Evolutionary conservation across 2,888 invertebrate genomes (phyloP).

Genomic region (Macrophya annulata): DNA sequence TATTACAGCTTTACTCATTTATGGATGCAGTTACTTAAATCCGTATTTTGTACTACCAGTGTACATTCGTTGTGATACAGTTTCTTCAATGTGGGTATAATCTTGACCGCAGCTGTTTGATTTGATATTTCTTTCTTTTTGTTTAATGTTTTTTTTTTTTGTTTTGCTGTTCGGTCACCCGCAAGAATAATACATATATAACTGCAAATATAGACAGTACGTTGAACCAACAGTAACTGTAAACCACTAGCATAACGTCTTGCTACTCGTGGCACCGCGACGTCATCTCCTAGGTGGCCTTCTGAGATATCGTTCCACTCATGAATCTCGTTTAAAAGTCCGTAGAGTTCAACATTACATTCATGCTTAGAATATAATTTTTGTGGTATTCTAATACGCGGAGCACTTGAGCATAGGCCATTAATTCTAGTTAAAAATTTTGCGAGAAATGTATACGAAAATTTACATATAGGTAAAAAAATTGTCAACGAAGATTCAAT

Average conservation of each 20-base stretch:
- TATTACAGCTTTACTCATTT: not conserved
- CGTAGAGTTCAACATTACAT: not conserved
- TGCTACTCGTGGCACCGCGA: slow-evolving; percentile 63
- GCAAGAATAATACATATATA: slow-evolving; percentile 30
- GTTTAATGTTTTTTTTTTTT: not conserved
- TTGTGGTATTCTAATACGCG: not conserved
- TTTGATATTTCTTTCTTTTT: slow-evolving; percentile 3
- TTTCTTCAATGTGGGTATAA: slow-evolving; percentile 11
- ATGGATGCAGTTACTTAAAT: not conserved
- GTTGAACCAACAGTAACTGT: slow-evolving; percentile 71
- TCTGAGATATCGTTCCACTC: slow-evolving; percentile 37
- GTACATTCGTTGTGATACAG: slow-evolving; percentile 22
- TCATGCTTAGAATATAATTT: not conserved
- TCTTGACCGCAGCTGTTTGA: not conserved
- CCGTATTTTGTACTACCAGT: not conserved
- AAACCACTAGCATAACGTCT: slow-evolving; percentile 70
- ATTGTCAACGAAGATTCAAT: not conserved
- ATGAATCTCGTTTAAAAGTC: slow-evolving; percentile 20
- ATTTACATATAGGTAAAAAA: not conserved
- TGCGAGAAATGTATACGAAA: not conserved
- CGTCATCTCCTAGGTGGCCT: slow-evolving; percentile 57
- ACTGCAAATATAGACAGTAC: slow-evolving; percentile 56
- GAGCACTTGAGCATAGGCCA: not conserved
- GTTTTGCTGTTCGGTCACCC: slow-evolving; percentile 28
- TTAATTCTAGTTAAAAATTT: not conserved